phyloP scores from a whole-genome alignment of 2,797 vertebrate species.

The Lepidocolaptes lacrymiger region DNA sequence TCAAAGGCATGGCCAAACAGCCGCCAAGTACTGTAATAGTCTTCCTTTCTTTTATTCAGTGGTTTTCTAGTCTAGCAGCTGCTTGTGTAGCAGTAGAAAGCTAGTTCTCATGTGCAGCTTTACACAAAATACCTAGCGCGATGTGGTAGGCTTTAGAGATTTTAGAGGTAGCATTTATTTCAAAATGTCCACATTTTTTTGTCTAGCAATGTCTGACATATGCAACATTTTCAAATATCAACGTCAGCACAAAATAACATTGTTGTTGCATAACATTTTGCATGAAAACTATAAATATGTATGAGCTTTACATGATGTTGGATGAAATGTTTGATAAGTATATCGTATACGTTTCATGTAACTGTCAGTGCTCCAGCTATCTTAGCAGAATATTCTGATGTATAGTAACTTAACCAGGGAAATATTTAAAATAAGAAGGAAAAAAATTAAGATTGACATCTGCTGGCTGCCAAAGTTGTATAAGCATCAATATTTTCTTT shows the following conservation, averaged over 20 bases:
- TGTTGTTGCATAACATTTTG: conserved; percentile 88
- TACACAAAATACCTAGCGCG: conserved; percentile 55
- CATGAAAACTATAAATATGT: conserved; percentile 89
- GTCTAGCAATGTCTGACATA: conserved; percentile 86
- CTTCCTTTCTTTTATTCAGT: conserved; percentile 72
- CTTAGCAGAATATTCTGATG: conserved; percentile 73
- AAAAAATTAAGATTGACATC: conserved; percentile 72
- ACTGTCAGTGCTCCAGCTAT: conserved; percentile 83
- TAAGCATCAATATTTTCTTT: conserved; percentile 80
- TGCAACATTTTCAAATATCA: conserved; percentile 87
- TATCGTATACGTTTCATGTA: conserved; percentile 76
- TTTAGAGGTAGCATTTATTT: conserved; percentile 77
- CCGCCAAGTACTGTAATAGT: conserved; percentile 82
- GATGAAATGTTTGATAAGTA: conserved; percentile 81
- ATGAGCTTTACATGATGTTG: conserved; percentile 80
- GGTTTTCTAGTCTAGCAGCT: conserved; percentile 74
- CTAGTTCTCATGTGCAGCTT: conserved; percentile 60
- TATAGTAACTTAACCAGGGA: conserved; percentile 74
- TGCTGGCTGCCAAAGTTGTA: conserved; percentile 73
- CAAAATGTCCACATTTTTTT: conserved; percentile 85
- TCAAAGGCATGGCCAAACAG: conserved; percentile 83
- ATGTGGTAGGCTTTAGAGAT: conserved; percentile 67
- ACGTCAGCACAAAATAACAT: conserved; percentile 88
- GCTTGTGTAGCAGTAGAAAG: conserved; percentile 63
- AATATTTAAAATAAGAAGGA: conserved; percentile 73